A percentile compares a stretch with the other conserved stretches of the same genome.
These are phyloP conservation scores for Ochropleura plecta DNA, from an alignment of 2,888 invertebrate species.

Conservation along the genomic window DNA sequence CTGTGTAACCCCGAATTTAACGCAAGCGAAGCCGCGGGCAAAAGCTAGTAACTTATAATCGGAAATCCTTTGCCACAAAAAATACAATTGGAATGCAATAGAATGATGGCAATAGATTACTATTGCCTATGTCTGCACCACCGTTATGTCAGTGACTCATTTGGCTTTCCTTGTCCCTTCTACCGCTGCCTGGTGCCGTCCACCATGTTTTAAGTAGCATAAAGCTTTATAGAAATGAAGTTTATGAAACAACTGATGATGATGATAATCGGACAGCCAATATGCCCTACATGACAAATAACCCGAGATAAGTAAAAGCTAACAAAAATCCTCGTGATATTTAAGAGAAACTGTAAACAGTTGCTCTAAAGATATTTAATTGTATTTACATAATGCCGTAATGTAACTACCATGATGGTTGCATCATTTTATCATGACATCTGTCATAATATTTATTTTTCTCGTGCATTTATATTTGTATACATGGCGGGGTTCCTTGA, in stretches of 20 bases:
- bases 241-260: not conserved
- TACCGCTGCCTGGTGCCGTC: too few species aligned
- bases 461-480: not conserved
- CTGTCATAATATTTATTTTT: slow-evolving; percentile 3
- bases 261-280: not conserved
- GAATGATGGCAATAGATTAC: too few species aligned
- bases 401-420: not conserved
- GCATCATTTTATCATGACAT: not conserved
- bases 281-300: slow-evolving; percentile 3
- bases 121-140: not conserved
- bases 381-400: slow-evolving; percentile 12
- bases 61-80: not conserved
- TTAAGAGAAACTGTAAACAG: not conserved
- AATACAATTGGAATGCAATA: not conserved
- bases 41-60: not conserved
- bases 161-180: not conserved
- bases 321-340: not conserved
- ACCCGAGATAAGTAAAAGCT: not conserved
- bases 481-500: not conserved
- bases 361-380: not conserved
- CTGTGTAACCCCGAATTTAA: too few species aligned
- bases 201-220: not conserved
- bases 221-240: not conserved
- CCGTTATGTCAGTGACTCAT: too few species aligned
- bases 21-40: too few species aligned